Base-by-base conservation (phyloP, 2,113 vertebrate genomes). In the Aspidoscelis tigris region DNA sequence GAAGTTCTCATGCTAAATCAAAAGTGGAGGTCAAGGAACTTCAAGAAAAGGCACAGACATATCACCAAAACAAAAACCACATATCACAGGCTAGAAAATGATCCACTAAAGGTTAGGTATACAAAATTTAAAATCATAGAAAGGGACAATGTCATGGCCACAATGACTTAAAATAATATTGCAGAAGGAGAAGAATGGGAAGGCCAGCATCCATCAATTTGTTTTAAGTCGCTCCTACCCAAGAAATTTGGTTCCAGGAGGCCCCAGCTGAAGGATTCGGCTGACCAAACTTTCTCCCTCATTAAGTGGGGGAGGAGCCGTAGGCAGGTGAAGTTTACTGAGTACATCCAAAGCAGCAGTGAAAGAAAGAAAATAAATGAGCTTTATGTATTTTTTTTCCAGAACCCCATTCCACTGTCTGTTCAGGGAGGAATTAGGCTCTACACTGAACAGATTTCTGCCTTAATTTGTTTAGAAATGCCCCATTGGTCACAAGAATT, bases 201-300 rank as follows among this genome's bases (percentile, higher is more conserved):
- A 96, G 95, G 96, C 95, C 94, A 94, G 96, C 97, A 98, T 98
- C 98, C 97, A 98, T 97, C 96, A 95, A 97, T 97, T 96, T 96
- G 97, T 97, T 96, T 96, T 96, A 97, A 95, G 95, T 97, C 96
- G 96, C 96, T 97, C 99, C 97, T 99, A 99, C 99, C 99, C 99
- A 93, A 99, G 98, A 95, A 99, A 99, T 98, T 97, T 99, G 95
- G 98, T 99, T 95, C 99, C 99, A 94, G 98, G 98, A 92, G 98
- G 99, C 95, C 99, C 98, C 91, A 99, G 99, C 97, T 99, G 99
- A 94, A 99, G 98, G 96, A 99, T 99, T 97, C 99, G 97, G 98
- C 98, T 99, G 98, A 99, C 99, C 97, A 99, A 97, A 96, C 99
- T 99, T 97, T 99, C 99, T 90, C 99, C 98, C 98, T 99, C 99